Percentiles rank a stretch among this genome's conserved stretches.
These are phyloP conservation scores for Mystacides longicornis DNA, from an alignment of 2,888 invertebrate species.

Conservation along the genomic window DNA sequence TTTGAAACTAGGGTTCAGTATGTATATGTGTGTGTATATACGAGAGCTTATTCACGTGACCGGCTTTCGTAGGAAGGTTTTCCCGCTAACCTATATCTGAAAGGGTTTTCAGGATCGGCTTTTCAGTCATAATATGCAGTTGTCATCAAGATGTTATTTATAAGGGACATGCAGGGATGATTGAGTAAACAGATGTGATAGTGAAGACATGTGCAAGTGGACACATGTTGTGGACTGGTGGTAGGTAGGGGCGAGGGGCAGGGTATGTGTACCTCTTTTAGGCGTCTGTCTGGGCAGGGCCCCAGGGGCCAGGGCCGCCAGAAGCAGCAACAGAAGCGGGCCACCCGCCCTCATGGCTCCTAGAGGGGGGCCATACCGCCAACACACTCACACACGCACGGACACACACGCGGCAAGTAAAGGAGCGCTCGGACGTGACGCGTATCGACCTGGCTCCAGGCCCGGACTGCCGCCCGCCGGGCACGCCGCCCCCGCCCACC, in stretches of 20 bases:
- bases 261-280: slow-evolving; percentile 23
- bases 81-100: background rate
- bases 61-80: background rate
- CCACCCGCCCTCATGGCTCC: slow-evolving; percentile 47
- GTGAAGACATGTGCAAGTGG: background rate
- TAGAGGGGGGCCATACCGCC: slow-evolving; percentile 30
- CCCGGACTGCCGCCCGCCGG: slow-evolving; percentile 20
- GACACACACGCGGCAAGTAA: slow-evolving; percentile 3
- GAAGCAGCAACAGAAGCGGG: slow-evolving; percentile 48
- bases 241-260: slow-evolving; percentile 9
- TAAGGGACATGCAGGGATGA: background rate
- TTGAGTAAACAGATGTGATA: background rate
- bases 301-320: slow-evolving; percentile 48
- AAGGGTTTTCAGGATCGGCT: background rate
- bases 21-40: too few relatives aligned
- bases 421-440: slow-evolving; percentile 16
- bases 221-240: slow-evolving; percentile 6
- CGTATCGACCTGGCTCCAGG: slow-evolving; percentile 23
- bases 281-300: slow-evolving; percentile 33
- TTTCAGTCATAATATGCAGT: background rate
- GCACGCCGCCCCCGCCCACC: slow-evolving; percentile 13
- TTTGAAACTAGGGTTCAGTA: too few relatives aligned
- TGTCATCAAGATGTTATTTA: background rate
- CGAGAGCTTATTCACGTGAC: background rate
- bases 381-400: slow-evolving; percentile 13